A percentile compares a stretch with the other conserved stretches of the same genome.
Conservation (phyloP, 2,797 vertebrate species). For the Artibeus jamaicensis region DNA sequence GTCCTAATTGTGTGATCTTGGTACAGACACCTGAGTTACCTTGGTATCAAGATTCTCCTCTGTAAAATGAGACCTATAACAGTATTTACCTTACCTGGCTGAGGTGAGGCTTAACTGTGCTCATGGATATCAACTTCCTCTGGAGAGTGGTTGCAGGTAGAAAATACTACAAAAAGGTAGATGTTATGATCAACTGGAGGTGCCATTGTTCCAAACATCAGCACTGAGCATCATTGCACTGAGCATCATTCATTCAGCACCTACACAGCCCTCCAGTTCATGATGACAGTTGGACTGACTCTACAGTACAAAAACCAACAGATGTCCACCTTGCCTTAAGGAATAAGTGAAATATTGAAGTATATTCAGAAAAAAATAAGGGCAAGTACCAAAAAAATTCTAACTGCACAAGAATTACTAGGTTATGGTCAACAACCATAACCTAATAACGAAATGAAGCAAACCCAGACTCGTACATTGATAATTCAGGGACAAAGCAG, state of each 20-base stretch:
- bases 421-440: neutral
- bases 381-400: neutral
- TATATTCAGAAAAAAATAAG: neutral
- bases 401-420: neutral
- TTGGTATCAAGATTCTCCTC: neutral
- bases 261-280: neutral
- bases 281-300: neutral
- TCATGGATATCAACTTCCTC: neutral
- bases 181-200: neutral
- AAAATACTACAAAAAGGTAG: neutral
- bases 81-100: neutral
- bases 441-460: neutral
- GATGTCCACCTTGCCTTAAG: neutral
- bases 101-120: neutral
- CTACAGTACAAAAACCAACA: neutral
- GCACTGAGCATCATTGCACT: too few relatives aligned
- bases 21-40: neutral
- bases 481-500: neutral
- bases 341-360: neutral
- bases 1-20: neutral
- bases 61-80: neutral
- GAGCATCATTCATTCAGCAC: rapidly evolving
- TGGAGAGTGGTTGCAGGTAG: neutral
- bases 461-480: neutral
- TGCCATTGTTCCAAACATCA: neutral